Evolutionary conservation across 2,888 invertebrate species (phyloP).

Genomic region (Crioceris asparagi): DNA sequence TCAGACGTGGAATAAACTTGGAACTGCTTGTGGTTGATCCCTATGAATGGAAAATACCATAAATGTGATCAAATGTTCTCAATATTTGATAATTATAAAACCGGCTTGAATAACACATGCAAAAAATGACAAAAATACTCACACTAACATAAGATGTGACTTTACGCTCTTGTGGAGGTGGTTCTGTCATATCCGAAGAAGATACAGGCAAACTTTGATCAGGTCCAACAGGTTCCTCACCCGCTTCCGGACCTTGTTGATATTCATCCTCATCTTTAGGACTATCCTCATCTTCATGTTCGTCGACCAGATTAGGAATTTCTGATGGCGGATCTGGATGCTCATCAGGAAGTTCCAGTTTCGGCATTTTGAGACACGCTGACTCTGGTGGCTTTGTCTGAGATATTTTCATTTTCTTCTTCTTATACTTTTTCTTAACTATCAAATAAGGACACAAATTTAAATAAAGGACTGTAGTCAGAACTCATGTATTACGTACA

Average conservation of each 20-base stretch:
- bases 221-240: constrained; percentile 45
- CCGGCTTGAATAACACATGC: background rate
- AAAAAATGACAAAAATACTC: constrained; percentile 22
- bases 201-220: constrained; percentile 41
- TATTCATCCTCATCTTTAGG: constrained; percentile 30
- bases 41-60: constrained; percentile 21
- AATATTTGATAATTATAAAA: constrained; percentile 1
- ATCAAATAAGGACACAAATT: background rate
- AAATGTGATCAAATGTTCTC: background rate
- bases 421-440: constrained; percentile 34
- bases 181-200: constrained; percentile 34
- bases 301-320: no score
- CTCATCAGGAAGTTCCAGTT: background rate
- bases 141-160: constrained; percentile 54
- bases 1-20: constrained; percentile 54
- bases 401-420: constrained; percentile 35
- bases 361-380: constrained; percentile 11
- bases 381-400: constrained; percentile 27
- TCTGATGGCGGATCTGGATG: background rate
- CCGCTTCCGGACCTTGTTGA: constrained; percentile 42
- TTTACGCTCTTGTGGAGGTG: constrained; percentile 45
- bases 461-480: no score
- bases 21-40: constrained; percentile 36
- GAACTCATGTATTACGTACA: no score
- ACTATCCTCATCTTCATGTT: constrained; percentile 10